Evolutionary conservation across 1,140 invertebrate genomes (phyloP).

Genomic region (Hyles euphorbiae): DNA sequence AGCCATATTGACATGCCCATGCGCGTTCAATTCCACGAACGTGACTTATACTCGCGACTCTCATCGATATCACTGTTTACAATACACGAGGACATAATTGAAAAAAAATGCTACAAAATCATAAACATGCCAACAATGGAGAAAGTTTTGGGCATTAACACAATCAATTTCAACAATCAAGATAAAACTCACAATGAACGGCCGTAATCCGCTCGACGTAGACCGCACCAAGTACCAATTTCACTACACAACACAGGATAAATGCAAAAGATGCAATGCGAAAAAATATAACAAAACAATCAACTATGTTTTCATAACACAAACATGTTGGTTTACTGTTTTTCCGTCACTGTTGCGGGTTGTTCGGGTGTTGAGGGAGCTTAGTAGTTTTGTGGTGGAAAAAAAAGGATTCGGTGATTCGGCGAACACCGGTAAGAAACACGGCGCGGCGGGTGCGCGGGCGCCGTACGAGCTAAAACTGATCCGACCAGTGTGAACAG

Average conservation of each 20-base stretch:
- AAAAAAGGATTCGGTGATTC: constrained; percentile 42
- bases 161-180: constrained; percentile 8
- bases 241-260: constrained; percentile 26
- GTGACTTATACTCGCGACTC: constrained; percentile 3
- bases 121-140: constrained; percentile 5
- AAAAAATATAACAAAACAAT: constrained; percentile 2
- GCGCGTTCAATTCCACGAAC: not conserved
- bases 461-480: constrained; percentile 59
- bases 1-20: constrained; percentile 1
- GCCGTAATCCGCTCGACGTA: not conserved
- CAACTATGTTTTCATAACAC: not conserved
- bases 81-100: not conserved
- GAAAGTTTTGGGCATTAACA: constrained; percentile 2
- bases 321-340: not conserved
- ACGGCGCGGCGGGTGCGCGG: constrained; percentile 42
- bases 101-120: not conserved
- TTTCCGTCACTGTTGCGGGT: too few relatives aligned
- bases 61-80: not conserved
- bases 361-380: too few relatives aligned
- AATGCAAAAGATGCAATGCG: constrained; percentile 18
- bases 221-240: constrained; percentile 12
- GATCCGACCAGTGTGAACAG: constrained; percentile 66
- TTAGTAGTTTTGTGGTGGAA: constrained; percentile 15
- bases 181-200: constrained; percentile 12
- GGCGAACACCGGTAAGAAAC: constrained; percentile 16